A percentile compares a stretch with the other conserved stretches of the same genome.
Conservation (phyloP, 2,797 vertebrate species). For the Cryptoprocta ferox region DNA sequence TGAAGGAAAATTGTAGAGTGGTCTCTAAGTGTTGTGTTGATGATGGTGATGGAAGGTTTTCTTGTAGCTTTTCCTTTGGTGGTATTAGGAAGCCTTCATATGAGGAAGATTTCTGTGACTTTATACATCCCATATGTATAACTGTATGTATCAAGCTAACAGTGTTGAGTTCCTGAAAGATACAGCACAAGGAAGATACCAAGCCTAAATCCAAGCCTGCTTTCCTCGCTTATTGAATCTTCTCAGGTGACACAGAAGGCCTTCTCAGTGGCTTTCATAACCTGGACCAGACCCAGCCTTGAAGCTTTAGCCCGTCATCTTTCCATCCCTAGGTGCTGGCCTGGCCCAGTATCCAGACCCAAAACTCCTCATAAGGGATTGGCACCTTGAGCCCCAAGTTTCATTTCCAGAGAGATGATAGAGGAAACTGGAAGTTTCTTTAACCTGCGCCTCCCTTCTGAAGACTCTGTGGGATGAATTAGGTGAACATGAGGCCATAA, state of each 20-base stretch:
- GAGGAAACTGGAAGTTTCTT: not conserved
- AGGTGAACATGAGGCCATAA: not conserved
- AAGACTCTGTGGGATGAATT: not conserved
- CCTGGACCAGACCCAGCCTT: not conserved
- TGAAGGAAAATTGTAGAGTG: not conserved
- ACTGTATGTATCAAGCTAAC: not conserved
- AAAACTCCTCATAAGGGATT: not conserved
- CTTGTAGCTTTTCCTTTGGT: not conserved
- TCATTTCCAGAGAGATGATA: not conserved
- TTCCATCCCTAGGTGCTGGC: too few species aligned
- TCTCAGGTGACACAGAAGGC: not conserved
- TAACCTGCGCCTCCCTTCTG: not conserved
- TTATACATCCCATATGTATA: not conserved
- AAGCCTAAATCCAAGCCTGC: not conserved
- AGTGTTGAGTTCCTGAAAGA: not conserved
- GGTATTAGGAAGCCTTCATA: not conserved
- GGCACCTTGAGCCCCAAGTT: not conserved
- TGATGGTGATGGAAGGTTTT: not conserved
- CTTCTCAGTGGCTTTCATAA: not conserved
- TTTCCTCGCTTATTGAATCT: not conserved
- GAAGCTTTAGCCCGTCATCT: not conserved
- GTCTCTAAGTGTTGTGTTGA: not conserved
- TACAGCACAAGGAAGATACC: not conserved
- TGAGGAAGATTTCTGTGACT: not conserved
- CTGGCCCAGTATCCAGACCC: not conserved